Base-by-base conservation (phyloP, 2,113 vertebrate genomes). In the Dromaius novaehollandiae region DNA sequence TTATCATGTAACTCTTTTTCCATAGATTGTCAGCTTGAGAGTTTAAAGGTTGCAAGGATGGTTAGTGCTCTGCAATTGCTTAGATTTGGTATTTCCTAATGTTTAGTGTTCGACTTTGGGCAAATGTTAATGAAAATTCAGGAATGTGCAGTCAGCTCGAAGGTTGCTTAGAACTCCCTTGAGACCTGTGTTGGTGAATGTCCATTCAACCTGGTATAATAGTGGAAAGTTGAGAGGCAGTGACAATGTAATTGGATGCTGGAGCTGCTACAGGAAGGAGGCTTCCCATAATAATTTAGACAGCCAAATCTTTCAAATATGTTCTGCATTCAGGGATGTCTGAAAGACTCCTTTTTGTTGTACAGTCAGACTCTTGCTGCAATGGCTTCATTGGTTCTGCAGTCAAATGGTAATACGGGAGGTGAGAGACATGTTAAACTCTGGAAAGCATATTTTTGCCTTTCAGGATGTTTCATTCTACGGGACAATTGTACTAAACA, bases 251-350 rank as follows among this genome's bases (percentile, higher is more conserved):
- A 68, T 12, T 55, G 77, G 80, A 11, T 38, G 48, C 46, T n/a
- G 38, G 32, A 91, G n/a, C 48, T 79, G 16, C 53, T n/a, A 0
- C 53, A 20, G 56, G 51, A 86, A 44, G 70, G 46, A 63, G 66
- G 21, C 25, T 80, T 89, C 26, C 11, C 5, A 1, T 24, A 38
- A 15, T 40, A 61, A 34, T 22, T 25, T 7, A 16, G 36, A 11
- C 7, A 7, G 19, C 44, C 0, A 0, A 6, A 65, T 74, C 32
- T 79, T 38, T 25, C 21, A 32, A 60, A 7, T 0, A 5, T 8
- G 13, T n/a, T 65, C 38, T 73, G n/a, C 6, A 3, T n/a, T 34
- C 6, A 34, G 40, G 13, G 21, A 48, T 38, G 51, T 71, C 53
- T 8, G 26, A 16, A 42, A 34, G 26, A 13, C 28, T 73, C 28